Evolutionary conservation across 1,140 invertebrate species (phyloP), one percentile per base, ranked within the genome.

Genomic region (Daktulosphaira vitifoliae): DNA sequence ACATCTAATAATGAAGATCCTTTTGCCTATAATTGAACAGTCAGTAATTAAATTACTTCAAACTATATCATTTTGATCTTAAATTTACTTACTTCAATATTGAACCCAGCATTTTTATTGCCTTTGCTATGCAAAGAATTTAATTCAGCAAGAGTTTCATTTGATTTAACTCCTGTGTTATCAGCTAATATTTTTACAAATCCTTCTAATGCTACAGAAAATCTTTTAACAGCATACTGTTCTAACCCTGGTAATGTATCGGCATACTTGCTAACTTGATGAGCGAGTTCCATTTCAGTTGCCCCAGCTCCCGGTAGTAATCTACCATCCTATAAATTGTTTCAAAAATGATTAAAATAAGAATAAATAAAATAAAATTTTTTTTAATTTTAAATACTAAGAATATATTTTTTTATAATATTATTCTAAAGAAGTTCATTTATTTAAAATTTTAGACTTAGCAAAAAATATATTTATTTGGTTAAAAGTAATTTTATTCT

Each of bases 181-280:
- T 98, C 93, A 37, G 95, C 90, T 50, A 99, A 78, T 16, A 89
- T 86, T 76, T 92, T 92, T 0, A 95, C 91, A 69, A 99, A 87
- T 37, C 80, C 80, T 78, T 98, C 92, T 0, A 99, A 75, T 4
- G 96, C 90, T 59, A 86, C 81, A 26, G 92, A 92, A 78, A 96
- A 99, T 74, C 94, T 96, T 67, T 92, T 84, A 1, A 98, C 90
- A 25, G 96, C 89, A 78, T 99, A 99, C 73, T 99, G 96, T 73
- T 98, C 93, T 56, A 99, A 77, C 7, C 96, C 96, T 2, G 94
- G 90, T 44, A 92, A 77, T 33, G 89, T 94, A 70, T 96, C 91
- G 4, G 91, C 95, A 75, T 85, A 96, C 26, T 84, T 81, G 5
- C 86, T 78, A 15, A 99, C 80, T 72, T 90, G 84, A 51, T 86